Conservation (phyloP, 2,888 invertebrate genomes). For the Euproctis similis region DNA sequence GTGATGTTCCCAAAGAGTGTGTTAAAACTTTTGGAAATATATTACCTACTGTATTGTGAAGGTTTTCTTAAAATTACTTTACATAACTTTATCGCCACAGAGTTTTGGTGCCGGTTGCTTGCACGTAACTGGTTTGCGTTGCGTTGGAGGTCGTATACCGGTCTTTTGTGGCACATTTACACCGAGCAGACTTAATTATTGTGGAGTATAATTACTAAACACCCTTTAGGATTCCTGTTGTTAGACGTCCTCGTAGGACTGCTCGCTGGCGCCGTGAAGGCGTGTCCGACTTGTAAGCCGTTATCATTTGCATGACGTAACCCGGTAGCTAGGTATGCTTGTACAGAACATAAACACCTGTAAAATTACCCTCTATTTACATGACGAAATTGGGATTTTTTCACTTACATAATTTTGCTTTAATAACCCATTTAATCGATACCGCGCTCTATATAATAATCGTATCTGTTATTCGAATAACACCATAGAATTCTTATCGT, state of each 20-base stretch:
- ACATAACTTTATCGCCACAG: slow-evolving; percentile 36
- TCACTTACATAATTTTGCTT: slow-evolving; percentile 15
- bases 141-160: slow-evolving; percentile 69
- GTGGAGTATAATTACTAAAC: slow-evolving; percentile 43
- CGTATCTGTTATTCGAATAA: slow-evolving; percentile 20
- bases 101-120: slow-evolving; percentile 47
- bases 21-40: slow-evolving; percentile 19
- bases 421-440: slow-evolving; percentile 15
- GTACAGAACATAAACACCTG: slow-evolving; percentile 34
- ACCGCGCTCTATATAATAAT: slow-evolving; percentile 15
- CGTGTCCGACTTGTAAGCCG: slow-evolving; percentile 59
- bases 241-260: slow-evolving; percentile 58
- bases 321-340: slow-evolving; percentile 30
- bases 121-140: slow-evolving; percentile 71
- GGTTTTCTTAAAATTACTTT: slow-evolving; percentile 30
- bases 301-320: slow-evolving; percentile 70
- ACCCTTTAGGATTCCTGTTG: slow-evolving; percentile 55
- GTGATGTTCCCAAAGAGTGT: slow-evolving; percentile 43
- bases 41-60: slow-evolving; percentile 21
- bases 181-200: slow-evolving; percentile 49
- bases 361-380: slow-evolving; percentile 12
- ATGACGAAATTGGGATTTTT: slow-evolving; percentile 3
- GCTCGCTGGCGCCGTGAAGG: slow-evolving; percentile 62
- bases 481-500: slow-evolving; percentile 37
- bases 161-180: slow-evolving; percentile 67